Conservation (phyloP, 2,113 vertebrate genomes). For the Arothron firmamentum region DNA sequence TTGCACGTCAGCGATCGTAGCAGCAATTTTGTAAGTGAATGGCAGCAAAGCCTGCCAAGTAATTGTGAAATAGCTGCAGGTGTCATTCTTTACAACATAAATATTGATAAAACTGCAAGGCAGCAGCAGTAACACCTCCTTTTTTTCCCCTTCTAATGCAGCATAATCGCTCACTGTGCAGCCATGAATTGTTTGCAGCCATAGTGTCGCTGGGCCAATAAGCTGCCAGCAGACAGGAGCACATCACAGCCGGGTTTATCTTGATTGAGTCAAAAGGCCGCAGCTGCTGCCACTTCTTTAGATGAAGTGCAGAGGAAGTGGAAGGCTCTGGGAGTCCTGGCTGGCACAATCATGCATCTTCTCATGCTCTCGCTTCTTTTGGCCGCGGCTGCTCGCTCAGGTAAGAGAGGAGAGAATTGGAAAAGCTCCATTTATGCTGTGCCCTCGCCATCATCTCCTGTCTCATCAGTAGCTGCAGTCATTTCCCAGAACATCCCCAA, state of each 20-base stretch:
- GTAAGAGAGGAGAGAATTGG: slow-evolving; percentile 21
- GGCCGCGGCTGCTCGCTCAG: slow-evolving; percentile 12
- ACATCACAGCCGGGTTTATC: slow-evolving; percentile 16
- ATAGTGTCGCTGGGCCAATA: slow-evolving; percentile 20
- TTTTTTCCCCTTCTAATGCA: no score
- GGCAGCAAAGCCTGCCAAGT: no score
- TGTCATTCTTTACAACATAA: background rate
- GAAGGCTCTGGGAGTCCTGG: background rate
- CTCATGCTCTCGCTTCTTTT: slow-evolving; percentile 34
- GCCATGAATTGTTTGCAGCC: background rate
- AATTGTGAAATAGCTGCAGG: background rate
- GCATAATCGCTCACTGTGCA: no score
- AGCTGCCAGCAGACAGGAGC: slow-evolving; percentile 1
- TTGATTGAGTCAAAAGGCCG: slow-evolving; percentile 41
- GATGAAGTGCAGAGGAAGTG: slow-evolving; percentile 32
- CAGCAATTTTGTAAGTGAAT: background rate
- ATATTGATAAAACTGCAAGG: background rate
- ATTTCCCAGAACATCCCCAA: background rate
- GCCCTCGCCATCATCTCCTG: background rate
- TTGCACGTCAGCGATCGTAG: background rate
- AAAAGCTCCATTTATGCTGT: no score
- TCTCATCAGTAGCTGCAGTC: slow-evolving; percentile 3
- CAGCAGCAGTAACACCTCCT: no score
- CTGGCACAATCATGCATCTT: slow-evolving; percentile 19
- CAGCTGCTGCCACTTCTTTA: slow-evolving; percentile 55